A percentile compares a stretch with the other conserved stretches of the same genome.
phyloP scores from a whole-genome alignment of 1,140 invertebrate species.

The Ptiloglossa arizonensis region DNA sequence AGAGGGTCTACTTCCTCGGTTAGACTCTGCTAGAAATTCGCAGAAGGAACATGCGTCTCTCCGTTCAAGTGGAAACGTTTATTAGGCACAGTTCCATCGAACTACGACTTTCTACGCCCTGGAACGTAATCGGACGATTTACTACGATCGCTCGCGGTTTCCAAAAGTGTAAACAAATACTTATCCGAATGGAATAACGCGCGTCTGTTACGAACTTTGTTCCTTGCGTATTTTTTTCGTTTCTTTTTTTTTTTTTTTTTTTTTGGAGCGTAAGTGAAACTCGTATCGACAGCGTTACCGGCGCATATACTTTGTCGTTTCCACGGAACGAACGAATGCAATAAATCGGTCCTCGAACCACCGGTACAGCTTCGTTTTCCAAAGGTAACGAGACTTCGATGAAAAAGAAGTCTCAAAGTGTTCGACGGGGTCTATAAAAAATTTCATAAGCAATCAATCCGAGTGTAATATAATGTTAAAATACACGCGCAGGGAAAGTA shows the following conservation, averaged over 20 bases:
- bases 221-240: no score
- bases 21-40: slow-evolving; percentile 48
- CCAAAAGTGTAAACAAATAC: neutral
- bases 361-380: neutral
- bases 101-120: neutral
- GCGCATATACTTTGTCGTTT: neutral
- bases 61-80: neutral
- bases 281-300: no score
- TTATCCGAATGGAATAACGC: neutral
- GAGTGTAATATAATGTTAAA: slow-evolving; percentile 22
- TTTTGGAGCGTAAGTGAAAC: no score
- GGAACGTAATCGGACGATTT: neutral
- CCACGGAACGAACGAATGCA: neutral
- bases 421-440: neutral
- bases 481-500: slow-evolving; percentile 24
- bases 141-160: neutral
- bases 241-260: no score
- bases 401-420: neutral
- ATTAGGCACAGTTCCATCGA: neutral
- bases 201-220: no score
- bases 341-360: no score
- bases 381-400: neutral
- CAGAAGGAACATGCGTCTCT: slow-evolving; percentile 1
- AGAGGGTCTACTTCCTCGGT: slow-evolving; percentile 50
- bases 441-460: neutral